phyloP scores from a whole-genome alignment of 1,140 invertebrate species.

The Oryctes rhinoceros region DNA sequence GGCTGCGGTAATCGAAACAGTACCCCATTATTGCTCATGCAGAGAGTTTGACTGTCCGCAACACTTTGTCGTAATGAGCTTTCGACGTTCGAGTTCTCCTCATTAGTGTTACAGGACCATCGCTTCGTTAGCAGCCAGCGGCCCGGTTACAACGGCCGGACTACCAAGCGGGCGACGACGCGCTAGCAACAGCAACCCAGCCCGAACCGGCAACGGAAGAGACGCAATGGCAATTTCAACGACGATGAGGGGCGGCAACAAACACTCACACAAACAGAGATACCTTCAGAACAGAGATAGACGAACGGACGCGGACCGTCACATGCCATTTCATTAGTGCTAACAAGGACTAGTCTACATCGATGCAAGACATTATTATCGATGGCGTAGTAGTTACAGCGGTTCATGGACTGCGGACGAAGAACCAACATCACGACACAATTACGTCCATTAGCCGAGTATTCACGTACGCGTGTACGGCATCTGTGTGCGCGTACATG shows the following conservation, averaged over 20 bases:
- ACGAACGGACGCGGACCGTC: slow-evolving; percentile 45
- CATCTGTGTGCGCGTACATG: neutral
- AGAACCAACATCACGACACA: slow-evolving; percentile 26
- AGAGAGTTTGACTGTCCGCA: slow-evolving; percentile 52
- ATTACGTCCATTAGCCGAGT: slow-evolving; percentile 36
- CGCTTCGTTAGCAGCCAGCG: slow-evolving; percentile 47
- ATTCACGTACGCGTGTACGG: slow-evolving; percentile 11
- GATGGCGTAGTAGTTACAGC: neutral
- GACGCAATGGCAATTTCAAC: neutral
- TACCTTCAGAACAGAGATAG: neutral
- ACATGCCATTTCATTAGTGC: slow-evolving; percentile 56
- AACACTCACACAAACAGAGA: slow-evolving; percentile 36
- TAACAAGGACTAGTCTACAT: slow-evolving; percentile 50
- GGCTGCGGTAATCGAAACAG: slow-evolving; percentile 47
- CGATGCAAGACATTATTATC: slow-evolving; percentile 45
- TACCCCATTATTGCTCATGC: slow-evolving; percentile 46
- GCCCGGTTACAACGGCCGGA: neutral
- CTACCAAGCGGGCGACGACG: neutral
- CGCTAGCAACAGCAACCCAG: neutral
- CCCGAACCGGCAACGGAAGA: neutral
- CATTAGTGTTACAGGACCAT: slow-evolving; percentile 56
- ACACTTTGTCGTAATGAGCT: slow-evolving; percentile 55
- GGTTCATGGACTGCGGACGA: slow-evolving; percentile 9
- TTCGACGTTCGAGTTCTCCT: slow-evolving; percentile 56
- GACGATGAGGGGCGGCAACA: slow-evolving; percentile 38